Conservation (phyloP, 1,140 invertebrate genomes). For the Apocrypta bakeri region DNA sequence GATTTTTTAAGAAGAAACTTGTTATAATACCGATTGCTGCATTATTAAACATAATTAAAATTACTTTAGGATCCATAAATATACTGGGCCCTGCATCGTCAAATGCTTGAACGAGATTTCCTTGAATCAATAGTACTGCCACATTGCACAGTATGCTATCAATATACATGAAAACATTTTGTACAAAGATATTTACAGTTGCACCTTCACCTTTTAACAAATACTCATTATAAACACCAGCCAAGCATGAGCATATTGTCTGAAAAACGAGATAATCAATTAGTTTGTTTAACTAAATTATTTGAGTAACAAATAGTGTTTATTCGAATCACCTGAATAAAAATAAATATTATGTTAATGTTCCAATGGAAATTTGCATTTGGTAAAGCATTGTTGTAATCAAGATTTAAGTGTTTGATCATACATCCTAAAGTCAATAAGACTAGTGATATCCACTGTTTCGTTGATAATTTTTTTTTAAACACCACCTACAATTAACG, state of each 20-base stretch:
- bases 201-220: conserved; percentile 90
- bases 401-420: conserved; percentile 87
- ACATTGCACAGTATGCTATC: conserved; percentile 95
- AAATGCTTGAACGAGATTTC: conserved; percentile 78
- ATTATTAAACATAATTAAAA: conserved; percentile 92
- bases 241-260: conserved; percentile 93
- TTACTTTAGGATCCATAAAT: conserved; percentile 75
- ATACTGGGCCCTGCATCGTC: conserved; percentile 71
- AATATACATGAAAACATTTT: conserved; percentile 97
- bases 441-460: conserved; percentile 93
- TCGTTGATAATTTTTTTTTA: conserved; percentile 85
- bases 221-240: conserved; percentile 98
- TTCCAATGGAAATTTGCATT: conserved; percentile 75
- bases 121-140: conserved; percentile 80
- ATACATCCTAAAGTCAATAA: conserved; percentile 93
- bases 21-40: conserved; percentile 94
- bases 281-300: background rate
- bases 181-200: conserved; percentile 91
- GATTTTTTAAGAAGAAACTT: conserved; percentile 92
- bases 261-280: conserved; percentile 74
- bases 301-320: background rate
- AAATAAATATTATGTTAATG: conserved; percentile 83
- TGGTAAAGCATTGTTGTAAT: conserved; percentile 69
- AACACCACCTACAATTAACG: conserved; percentile 83
- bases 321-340: conserved; percentile 73